Base-by-base conservation (phyloP, 2,113 vertebrate species). In the Centrocercus urophasianus region DNA sequence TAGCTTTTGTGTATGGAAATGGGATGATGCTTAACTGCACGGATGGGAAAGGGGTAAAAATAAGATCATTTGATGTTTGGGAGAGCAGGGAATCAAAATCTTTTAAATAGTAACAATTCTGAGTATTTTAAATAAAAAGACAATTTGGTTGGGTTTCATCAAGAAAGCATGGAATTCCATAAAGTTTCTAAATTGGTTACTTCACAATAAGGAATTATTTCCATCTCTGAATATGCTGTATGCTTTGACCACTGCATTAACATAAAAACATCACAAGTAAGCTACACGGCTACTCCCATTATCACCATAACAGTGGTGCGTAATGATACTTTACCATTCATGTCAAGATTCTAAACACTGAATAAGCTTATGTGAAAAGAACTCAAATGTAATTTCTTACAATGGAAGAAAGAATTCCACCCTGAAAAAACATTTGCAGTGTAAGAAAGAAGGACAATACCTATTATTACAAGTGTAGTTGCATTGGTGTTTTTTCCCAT, bases 381-480 rank as follows among this genome's bases (percentile, higher is more conserved):
- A 70, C 60, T 60, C 11, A n/a, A 45, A 73, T 76, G 22, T 40
- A 3, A 34, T 40, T 63, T 32, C 24, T 59, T 84, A 57, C 30
- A 25, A 18, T 63, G 18, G 11, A 83, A 64, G 84, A 87, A 54
- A 90, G 48, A 40, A 76, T 48, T 40, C n/a, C 63, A 25, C 24
- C 10, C 17, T 42, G 75, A 75, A 77, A 94, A 66, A 94, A 70
- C 72, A 30, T 52, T 71, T 34, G 52, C 48, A 38, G n/a, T 14
- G 34, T 69, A 81, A 78, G 32, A 16, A 36, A 83, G 66, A 71
- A 90, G 81, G 54, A 82, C 5, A 45, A 89, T 89, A 75, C 7
- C 52, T 83, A 21, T 94, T 89, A 84, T 86, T 93, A 48, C n/a
- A 82, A 86, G 63, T 24, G 45, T 24, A 78, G 57, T 70, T 90